A percentile compares a stretch with the other conserved stretches of the same genome.
These are phyloP conservation scores for Diphyllodes magnificus DNA, from an alignment of 2,113 vertebrate genomes.

Conservation along the genomic window DNA sequence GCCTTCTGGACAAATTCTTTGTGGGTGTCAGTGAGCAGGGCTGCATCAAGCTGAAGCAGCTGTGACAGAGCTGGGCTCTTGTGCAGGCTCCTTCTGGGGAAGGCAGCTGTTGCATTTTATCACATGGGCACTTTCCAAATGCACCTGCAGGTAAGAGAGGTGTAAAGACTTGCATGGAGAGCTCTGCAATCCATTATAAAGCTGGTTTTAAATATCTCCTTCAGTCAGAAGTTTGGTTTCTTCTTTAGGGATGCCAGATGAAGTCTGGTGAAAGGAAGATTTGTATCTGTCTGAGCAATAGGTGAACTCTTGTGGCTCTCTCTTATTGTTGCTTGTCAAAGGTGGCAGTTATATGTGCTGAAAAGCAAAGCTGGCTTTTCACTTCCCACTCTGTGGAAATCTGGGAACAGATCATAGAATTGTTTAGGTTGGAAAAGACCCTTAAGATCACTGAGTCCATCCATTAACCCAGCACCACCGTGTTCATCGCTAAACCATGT, in stretches of 20 bases:
- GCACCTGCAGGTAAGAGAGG: neutral
- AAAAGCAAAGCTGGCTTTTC: neutral
- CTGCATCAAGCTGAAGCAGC: neutral
- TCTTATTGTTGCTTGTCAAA: neutral
- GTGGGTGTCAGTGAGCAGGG: neutral
- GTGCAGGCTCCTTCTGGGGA: neutral
- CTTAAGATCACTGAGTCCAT: no score
- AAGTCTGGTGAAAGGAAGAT: neutral
- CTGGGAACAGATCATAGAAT: neutral
- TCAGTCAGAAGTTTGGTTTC: neutral
- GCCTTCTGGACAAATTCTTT: neutral
- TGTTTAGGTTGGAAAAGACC: neutral
- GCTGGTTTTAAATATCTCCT: neutral
- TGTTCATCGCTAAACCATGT: neutral
- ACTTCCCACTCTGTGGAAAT: neutral
- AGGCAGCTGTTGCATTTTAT: neutral
- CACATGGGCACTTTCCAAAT: neutral
- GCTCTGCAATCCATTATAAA: neutral
- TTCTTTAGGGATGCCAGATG: neutral
- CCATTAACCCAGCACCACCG: neutral
- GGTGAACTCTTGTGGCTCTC: neutral
- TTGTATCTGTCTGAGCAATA: neutral
- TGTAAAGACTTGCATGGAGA: neutral
- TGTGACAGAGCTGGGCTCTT: neutral
- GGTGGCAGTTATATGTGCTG: neutral